These are phyloP conservation scores for Candidula unifasciata DNA, from an alignment of 2,888 invertebrate species.

Conservation along the genomic window DNA sequence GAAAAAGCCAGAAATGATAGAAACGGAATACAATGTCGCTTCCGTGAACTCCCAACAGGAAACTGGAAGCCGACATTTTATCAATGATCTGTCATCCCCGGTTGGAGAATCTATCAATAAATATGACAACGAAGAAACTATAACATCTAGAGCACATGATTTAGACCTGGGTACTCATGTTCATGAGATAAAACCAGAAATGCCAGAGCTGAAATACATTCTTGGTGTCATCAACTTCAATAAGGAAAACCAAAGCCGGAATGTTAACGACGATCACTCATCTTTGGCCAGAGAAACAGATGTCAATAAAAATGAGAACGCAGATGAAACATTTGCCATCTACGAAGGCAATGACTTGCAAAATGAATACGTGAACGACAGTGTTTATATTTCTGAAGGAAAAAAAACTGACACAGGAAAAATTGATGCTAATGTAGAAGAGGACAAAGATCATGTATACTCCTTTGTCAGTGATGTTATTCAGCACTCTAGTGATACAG, in stretches of 20 bases:
- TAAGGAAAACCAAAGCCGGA: neutral
- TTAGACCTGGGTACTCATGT: neutral
- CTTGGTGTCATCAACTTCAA: neutral
- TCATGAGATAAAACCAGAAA: neutral
- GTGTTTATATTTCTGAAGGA: neutral
- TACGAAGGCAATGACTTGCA: neutral
- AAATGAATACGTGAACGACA: neutral
- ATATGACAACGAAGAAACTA: too few relatives aligned
- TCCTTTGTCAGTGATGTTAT: too few relatives aligned
- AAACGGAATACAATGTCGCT: neutral
- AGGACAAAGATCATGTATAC: too few relatives aligned
- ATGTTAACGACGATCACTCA: too few relatives aligned
- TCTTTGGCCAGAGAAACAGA: too few relatives aligned
- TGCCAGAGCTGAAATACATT: neutral
- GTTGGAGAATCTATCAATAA: too few relatives aligned
- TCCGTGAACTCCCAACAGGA: neutral
- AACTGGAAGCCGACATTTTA: neutral
- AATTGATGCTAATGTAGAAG: too few relatives aligned
- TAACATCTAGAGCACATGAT: neutral
- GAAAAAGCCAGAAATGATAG: neutral
- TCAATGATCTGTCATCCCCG: too few relatives aligned
- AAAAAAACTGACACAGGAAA: too few relatives aligned
- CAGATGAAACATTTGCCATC: neutral
- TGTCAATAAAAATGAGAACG: neutral
- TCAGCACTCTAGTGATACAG: too few relatives aligned